Base-by-base conservation (phyloP, 2,888 invertebrate species). In the Leptopilina myrica region DNA sequence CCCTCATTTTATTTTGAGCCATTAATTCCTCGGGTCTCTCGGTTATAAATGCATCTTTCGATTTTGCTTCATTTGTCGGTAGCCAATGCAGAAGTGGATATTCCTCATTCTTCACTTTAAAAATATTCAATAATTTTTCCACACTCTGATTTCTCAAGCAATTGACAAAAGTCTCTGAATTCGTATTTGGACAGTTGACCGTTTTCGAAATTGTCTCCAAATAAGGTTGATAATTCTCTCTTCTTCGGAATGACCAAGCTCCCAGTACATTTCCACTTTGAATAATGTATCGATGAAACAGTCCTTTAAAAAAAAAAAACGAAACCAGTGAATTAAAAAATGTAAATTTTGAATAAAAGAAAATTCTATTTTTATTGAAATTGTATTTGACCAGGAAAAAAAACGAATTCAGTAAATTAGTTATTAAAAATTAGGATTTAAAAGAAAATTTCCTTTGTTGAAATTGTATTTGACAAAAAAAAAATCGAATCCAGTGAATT, bases 121-220 rank as follows among this genome's bases (percentile, higher is more conserved):
- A 20, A 3, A 20, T 20, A 20, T 62, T 62, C 20, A 49, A 3
- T 46, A 67, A 12, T 20, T 67, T 20, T 11, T 46, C 20, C 15
- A 46, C 46, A 11, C 11, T 67, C 84, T 94, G 94, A 56, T 90
- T 92, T 14, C 94, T 93, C 33, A 96, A 92, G 88, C 96, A 96
- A 0, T 92, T 90, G 0, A 96, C 84, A 90, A 95, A 93, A 14
- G 91, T 89, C 9, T 90, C 80, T 0, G 94, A 94, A 26, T 92
- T 91, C 1, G 92, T 88, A 26, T 92, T 92, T 0, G 94, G 93
- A 82, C 96, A 96, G 46, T 93, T 92, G 11, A 96, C 90, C 79
- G 94, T 91, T 85, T 94, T 90, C 0, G 94, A 95, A 33, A 96
- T 87, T 64, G 93, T 93, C 76, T 92, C 92, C 0, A 95, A 94